Evolutionary conservation across 2,797 vertebrate genomes (phyloP).

Genomic region (Poeciliopsis gracilis): DNA sequence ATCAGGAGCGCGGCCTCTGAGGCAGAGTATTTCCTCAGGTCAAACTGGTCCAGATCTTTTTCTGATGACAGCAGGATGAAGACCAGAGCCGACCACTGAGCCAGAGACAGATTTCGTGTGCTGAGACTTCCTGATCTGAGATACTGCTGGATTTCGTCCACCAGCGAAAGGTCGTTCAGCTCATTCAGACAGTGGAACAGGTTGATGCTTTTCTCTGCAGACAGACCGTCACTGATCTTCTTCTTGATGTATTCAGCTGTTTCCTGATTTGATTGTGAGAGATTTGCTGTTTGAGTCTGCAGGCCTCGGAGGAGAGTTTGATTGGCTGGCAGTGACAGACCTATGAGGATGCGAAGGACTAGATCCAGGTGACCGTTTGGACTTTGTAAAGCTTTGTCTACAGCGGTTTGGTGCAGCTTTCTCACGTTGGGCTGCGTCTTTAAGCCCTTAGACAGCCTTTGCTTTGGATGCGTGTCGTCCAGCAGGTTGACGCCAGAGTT

Average conservation of each 20-base stretch:
- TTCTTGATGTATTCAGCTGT: slow-evolving; percentile 9
- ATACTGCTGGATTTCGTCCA: not conserved
- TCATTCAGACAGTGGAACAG: slow-evolving; percentile 16
- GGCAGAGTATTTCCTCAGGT: not conserved
- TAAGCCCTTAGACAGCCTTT: not conserved
- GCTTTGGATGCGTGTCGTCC: not conserved
- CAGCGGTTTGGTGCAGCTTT: slow-evolving; percentile 10
- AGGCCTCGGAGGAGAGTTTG: slow-evolving; percentile 5
- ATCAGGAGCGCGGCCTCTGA: not conserved
- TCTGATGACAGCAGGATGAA: slow-evolving; percentile 25
- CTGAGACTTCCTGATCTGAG: not conserved
- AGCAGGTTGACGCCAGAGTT: slow-evolving; percentile 30
- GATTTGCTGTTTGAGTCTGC: not conserved
- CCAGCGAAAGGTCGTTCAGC: not conserved
- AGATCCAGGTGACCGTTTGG: slow-evolving; percentile 23
- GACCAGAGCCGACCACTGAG: slow-evolving; percentile 17
- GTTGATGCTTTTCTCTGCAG: slow-evolving; percentile 12
- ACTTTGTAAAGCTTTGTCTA: slow-evolving; percentile 15
- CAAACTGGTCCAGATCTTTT: not conserved
- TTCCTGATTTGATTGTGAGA: slow-evolving; percentile 1
- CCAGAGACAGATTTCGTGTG: not conserved
- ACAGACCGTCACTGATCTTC: not conserved
- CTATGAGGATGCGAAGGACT: slow-evolving; percentile 25
- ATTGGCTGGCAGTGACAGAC: slow-evolving; percentile 15
- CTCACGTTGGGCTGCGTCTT: not conserved